These are phyloP conservation scores for Paradisaea rubra DNA, from an alignment of 2,113 vertebrate species.

Conservation along the genomic window DNA sequence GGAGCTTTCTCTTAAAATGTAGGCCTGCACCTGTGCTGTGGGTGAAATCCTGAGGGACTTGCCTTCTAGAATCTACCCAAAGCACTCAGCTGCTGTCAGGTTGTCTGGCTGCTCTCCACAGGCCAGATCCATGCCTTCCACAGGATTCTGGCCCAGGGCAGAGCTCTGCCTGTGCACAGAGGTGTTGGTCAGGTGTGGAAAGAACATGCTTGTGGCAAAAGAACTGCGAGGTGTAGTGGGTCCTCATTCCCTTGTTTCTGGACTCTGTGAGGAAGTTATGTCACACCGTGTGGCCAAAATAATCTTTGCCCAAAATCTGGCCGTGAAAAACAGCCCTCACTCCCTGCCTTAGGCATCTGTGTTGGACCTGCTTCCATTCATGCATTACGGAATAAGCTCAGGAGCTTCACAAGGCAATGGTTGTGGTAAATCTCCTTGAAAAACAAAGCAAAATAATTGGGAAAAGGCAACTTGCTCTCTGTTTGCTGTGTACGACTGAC, in stretches of 20 bases:
- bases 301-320: background rate
- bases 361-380: background rate
- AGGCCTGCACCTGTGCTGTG: background rate
- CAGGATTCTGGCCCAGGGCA: background rate
- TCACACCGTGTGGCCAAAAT: background rate
- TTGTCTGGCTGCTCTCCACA: background rate
- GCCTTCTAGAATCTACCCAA: background rate
- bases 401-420: background rate
- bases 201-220: background rate
- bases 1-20: background rate
- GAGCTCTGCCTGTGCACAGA: background rate
- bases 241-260: background rate
- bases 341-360: fast-evolving
- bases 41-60: background rate
- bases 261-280: background rate
- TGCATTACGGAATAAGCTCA: background rate
- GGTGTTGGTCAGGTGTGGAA: background rate
- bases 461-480: background rate
- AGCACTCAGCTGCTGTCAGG: background rate
- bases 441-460: background rate
- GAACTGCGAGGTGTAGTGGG: background rate
- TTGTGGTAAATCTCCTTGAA: background rate
- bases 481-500: background rate
- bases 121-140: background rate
- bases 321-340: background rate